Evolutionary conservation across 2,888 invertebrate genomes (phyloP).

Genomic region (Oxytorus armatus): DNA sequence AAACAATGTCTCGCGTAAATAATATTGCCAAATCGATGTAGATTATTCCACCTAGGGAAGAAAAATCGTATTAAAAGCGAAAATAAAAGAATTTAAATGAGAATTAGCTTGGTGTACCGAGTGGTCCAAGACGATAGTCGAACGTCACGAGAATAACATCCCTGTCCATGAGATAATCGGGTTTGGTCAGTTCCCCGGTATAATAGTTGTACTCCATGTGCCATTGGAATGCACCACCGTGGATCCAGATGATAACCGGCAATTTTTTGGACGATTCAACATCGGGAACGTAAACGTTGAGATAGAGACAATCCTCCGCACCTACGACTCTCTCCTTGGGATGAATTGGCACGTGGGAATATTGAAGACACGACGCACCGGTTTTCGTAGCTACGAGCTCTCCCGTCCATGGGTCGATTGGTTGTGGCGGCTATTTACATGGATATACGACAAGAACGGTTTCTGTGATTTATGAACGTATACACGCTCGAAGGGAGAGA

Average conservation of each 20-base stretch:
- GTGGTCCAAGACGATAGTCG: constrained; percentile 90
- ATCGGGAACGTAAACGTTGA: constrained; percentile 79
- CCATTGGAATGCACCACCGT: constrained; percentile 86
- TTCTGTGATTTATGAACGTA: too few relatives aligned
- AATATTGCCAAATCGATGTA: too few relatives aligned
- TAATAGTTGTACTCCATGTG: constrained; percentile 84
- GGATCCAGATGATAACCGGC: constrained; percentile 81
- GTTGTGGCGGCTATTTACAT: constrained; percentile 75
- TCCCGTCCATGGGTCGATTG: constrained; percentile 75
- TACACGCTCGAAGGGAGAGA: neutral
- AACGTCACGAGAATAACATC: constrained; percentile 89
- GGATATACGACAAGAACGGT: neutral
- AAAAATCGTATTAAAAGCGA: neutral
- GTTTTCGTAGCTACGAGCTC: constrained; percentile 78
- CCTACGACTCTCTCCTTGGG: constrained; percentile 75
- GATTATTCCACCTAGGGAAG: too few relatives aligned
- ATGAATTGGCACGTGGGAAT: constrained; percentile 70
- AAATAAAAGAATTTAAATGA: neutral
- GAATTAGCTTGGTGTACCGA: constrained; percentile 85
- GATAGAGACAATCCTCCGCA: constrained; percentile 80
- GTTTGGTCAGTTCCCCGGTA: constrained; percentile 84
- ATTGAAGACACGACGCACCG: constrained; percentile 78
- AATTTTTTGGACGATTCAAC: constrained; percentile 64
- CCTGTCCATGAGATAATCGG: constrained; percentile 86
- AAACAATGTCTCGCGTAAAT: too few relatives aligned